A percentile compares a stretch with the other conserved stretches of the same genome.
Evolutionary conservation across 2,113 vertebrate genomes (phyloP).

Genomic region (Orthochromis indermauri): DNA sequence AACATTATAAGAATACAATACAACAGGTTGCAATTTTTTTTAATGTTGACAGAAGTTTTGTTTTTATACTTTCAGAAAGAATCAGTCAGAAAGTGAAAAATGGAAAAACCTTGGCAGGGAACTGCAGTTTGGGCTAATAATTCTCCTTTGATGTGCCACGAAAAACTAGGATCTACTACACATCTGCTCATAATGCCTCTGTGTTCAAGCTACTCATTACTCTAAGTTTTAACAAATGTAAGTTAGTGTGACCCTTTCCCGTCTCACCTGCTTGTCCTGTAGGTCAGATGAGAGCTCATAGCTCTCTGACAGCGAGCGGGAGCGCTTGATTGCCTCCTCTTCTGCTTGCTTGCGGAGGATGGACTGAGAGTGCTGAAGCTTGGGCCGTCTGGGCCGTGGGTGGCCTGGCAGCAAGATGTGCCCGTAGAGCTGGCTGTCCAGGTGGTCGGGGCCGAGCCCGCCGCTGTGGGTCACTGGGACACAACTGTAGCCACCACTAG

Average conservation of each 20-base stretch:
- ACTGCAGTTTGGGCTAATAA: background rate
- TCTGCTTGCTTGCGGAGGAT: slow-evolving; percentile 95
- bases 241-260: slow-evolving; percentile 50
- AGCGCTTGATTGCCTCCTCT: slow-evolving; percentile 96
- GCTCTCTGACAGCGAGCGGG: slow-evolving; percentile 92
- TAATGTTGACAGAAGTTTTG: background rate
- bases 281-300: slow-evolving; percentile 98
- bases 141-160: background rate
- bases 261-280: slow-evolving; percentile 94
- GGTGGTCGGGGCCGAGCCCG: slow-evolving; percentile 74
- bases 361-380: slow-evolving; percentile 92
- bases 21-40: background rate
- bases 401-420: slow-evolving; percentile 77
- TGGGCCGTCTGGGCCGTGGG: slow-evolving; percentile 81
- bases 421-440: slow-evolving; percentile 78
- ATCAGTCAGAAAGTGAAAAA: background rate
- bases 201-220: background rate
- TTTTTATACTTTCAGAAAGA: background rate
- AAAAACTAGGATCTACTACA: background rate
- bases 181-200: background rate
- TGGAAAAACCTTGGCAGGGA: fast-evolving
- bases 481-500: slow-evolving; percentile 73
- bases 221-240: background rate
- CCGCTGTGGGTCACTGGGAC: slow-evolving; percentile 78
- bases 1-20: background rate